These are phyloP conservation scores for Arrhopalites spinosus DNA, from an alignment of 2,888 invertebrate genomes.

Conservation along the genomic window DNA sequence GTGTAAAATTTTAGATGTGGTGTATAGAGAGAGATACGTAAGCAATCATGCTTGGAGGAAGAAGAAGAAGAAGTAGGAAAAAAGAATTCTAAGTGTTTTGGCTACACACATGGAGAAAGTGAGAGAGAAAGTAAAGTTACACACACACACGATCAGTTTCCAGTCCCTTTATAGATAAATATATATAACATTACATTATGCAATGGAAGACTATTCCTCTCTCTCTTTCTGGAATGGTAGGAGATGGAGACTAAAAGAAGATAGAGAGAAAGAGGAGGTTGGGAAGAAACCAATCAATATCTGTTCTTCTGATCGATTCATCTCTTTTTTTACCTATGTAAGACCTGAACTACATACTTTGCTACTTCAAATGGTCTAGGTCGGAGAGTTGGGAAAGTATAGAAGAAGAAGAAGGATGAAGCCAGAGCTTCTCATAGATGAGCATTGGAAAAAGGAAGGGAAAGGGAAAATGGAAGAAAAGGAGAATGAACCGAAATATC, in stretches of 20 bases:
- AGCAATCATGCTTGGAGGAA: background rate
- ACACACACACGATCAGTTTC: background rate
- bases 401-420: background rate
- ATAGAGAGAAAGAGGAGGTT: background rate
- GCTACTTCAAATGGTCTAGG: conserved; percentile 13
- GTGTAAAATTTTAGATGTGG: background rate
- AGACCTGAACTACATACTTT: too few relatives aligned
- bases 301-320: conserved; percentile 45
- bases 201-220: background rate
- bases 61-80: background rate
- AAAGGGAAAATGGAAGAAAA: background rate
- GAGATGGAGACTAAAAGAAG: background rate
- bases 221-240: too few relatives aligned
- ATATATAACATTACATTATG: conserved; percentile 3
- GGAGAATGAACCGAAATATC: background rate
- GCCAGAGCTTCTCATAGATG: background rate
- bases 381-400: background rate
- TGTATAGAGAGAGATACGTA: background rate
- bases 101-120: background rate
- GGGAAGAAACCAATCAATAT: conserved; percentile 46
- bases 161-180: too few relatives aligned
- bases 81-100: background rate
- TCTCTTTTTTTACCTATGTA: conserved; percentile 26
- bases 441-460: background rate
- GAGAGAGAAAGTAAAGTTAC: background rate